phyloP scores from a whole-genome alignment of 2,888 invertebrate species.

The Xestia ashworthii region DNA sequence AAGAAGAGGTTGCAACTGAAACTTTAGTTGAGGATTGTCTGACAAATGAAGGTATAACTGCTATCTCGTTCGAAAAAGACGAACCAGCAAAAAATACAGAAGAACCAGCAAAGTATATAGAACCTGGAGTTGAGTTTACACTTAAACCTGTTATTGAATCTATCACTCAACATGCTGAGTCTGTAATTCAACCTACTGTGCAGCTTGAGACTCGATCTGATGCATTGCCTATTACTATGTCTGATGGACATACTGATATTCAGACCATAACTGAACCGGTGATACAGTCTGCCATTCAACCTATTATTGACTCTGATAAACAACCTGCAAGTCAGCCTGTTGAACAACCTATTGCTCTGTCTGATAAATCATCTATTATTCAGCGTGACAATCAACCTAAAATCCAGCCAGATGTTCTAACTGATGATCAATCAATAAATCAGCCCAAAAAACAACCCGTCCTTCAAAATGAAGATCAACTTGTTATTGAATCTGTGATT shows the following conservation, averaged over 20 bases:
- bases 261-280: neutral
- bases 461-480: neutral
- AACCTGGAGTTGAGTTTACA: neutral
- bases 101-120: constrained; percentile 3
- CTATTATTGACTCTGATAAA: neutral
- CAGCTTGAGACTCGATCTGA: constrained; percentile 1
- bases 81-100: constrained; percentile 5
- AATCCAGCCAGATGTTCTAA: neutral
- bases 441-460: neutral
- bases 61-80: neutral
- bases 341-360: neutral
- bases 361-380: neutral
- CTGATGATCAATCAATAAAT: neutral
- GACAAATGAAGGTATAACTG: neutral
- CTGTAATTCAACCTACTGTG: constrained; percentile 2
- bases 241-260: neutral
- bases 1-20: neutral
- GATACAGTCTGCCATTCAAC: neutral
- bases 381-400: neutral
- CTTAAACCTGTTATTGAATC: constrained; percentile 6
- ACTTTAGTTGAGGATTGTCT: neutral
- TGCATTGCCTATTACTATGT: neutral
- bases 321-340: neutral
- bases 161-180: neutral
- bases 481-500: neutral